These are phyloP conservation scores for Machimus rusticus DNA, from an alignment of 2,888 invertebrate species.

Conservation along the genomic window DNA sequence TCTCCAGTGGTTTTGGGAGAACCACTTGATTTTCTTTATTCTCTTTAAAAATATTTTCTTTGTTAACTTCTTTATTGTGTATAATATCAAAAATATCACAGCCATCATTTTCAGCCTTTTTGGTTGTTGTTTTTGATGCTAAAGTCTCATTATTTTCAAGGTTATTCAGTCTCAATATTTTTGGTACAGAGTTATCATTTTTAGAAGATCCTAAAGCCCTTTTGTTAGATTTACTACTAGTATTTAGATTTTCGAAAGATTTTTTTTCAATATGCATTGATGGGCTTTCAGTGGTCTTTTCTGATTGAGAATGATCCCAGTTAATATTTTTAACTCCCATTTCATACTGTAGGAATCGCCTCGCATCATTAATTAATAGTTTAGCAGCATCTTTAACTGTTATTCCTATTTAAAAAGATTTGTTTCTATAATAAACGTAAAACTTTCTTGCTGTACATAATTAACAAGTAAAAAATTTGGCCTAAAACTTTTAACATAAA, in stretches of 20 bases:
- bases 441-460: too few species aligned
- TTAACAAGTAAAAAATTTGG: too few species aligned
- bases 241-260: neutral
- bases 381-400: conserved; percentile 83
- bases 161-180: neutral
- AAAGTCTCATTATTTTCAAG: neutral
- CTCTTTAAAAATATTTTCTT: neutral
- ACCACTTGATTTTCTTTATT: neutral
- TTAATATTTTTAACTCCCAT: conserved; percentile 75
- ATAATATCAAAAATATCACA: neutral
- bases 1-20: neutral
- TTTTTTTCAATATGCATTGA: neutral
- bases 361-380: conserved; percentile 80
- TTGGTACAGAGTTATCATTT: neutral
- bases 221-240: neutral
- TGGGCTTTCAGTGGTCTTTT: neutral
- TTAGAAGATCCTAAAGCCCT: neutral
- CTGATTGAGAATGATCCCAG: conserved; percentile 64
- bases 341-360: conserved; percentile 73
- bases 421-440: neutral
- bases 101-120: neutral
- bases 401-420: conserved; percentile 56
- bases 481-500: too few species aligned
- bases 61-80: neutral
- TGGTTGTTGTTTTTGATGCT: neutral